Evolutionary conservation across 2,797 vertebrate species (phyloP), one percentile per base, ranked within the genome.

Genomic region (Microctenopoma steveboyesi): DNA sequence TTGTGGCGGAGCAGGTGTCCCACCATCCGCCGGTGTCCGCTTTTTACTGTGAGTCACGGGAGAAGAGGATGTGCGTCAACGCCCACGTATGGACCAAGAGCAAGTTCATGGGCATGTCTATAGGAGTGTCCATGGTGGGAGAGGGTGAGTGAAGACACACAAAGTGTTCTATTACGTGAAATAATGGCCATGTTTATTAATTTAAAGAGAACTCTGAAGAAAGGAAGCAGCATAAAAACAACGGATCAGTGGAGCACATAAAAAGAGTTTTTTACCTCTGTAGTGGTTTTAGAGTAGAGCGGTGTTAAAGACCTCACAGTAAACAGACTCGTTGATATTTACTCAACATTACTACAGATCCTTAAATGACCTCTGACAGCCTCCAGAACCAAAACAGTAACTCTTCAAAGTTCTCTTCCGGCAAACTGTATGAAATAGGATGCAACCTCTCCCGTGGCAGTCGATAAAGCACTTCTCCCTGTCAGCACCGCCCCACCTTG

Each of bases 101-200:
- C 96, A 98, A 98, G 93, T 98, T 98, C 89, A 94, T 98, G 96
- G 97, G 97, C 66, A 98, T 98, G 97, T 98, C 97, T 4, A 93
- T 98, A 86, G 97, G 97, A 45, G 96, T 98, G 87, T 97, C 96
- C 58, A 97, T 98, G 96, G 93, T 97, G 39, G 97, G 97, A 60
- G 97, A 98, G 95, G 96, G 97, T 92, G 73, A 79, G 91, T 42
- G 33, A 4, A 65, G 9, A 43, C 14, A 11, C 2, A 11, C 3
- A 37, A 37, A 37, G 35, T 37, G 6, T 37, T 37, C 8, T 11
- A 37, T 37, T 11, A 37, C 10, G 11, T 33, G 7, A 33, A 33
- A 33, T 33, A 33, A 33, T 28, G 9, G 14, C 8, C 50, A 7
- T 4, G 2, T 37, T 7, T 18, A 18, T 37, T 7, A 37, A 15